Base-by-base conservation (phyloP, 2,888 invertebrate species). In the Sycophila texana region DNA sequence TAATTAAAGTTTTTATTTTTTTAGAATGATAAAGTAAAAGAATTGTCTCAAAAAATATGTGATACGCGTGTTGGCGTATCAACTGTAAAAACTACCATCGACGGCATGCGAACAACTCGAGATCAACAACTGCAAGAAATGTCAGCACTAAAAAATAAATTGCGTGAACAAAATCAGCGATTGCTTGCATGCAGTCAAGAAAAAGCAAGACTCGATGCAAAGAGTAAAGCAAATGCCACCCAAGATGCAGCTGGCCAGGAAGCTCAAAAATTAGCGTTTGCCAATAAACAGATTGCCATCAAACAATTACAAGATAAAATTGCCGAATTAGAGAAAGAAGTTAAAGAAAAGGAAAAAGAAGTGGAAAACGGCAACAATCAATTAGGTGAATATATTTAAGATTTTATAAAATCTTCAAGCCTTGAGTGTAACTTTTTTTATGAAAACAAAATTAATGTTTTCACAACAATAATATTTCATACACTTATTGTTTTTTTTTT, bases 21-120 rank as follows among this genome's bases (percentile, higher is more conserved):
- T 16, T 87, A 93, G 94, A 93, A 93, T 83, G 94, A 93, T 68
- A 94, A 94, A 89, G 95, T 96, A 39, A 94, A 94, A 82, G 96
- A 97, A 87, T 91, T 97, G 72, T 95, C 95, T 12, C 94, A 94
- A 84, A 95, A 95, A 88, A 96, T 97, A 83, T 94, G 94, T 85
- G 96, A 96, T 87, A 96, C 96, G 0, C 92, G 96, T 20, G 95
- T 96, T 5, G 96, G 96, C 2, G 98, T 99, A 0, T 96, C 97
- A 0, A 95, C 96, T 55, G 96, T 97, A 2, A 99, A 99, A 90
- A 94, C 96, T 0, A 96, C 97, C n/a, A 99, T 99, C 78, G 99
- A 99, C 89, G 96, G 96, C 0, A 99, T 99, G 99, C 92, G 96
- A 88, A 93, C 95, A 0, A 97, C 97, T n/a, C 93, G 99, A 4